A percentile compares a stretch with the other conserved stretches of the same genome.
phyloP scores from a whole-genome alignment of 1,140 invertebrate genomes.

The Procambarus virginalis region DNA sequence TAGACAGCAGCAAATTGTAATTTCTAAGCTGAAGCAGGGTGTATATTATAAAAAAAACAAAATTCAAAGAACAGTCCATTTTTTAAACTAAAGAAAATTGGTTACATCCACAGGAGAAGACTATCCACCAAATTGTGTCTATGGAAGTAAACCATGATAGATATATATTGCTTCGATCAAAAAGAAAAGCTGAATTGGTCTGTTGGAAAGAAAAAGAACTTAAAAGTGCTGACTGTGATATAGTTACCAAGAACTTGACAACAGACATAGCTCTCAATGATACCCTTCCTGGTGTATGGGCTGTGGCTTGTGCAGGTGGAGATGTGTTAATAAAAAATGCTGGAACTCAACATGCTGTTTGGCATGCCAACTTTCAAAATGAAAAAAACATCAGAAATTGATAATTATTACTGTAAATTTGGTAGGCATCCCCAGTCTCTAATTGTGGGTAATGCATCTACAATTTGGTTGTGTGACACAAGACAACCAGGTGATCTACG shows the following conservation, averaged over 20 bases:
- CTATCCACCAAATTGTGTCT: background rate
- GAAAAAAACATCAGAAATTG: background rate
- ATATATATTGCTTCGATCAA: background rate
- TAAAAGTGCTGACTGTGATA: background rate
- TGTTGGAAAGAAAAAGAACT: background rate
- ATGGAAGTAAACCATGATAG: constrained; percentile 1
- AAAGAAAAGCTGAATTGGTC: background rate
- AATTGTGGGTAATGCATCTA: constrained; percentile 2
- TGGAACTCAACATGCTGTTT: background rate
- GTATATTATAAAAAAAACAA: background rate
- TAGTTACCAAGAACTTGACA: background rate
- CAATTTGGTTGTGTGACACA: constrained; percentile 21
- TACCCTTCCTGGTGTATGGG: constrained; percentile 5
- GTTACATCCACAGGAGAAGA: background rate
- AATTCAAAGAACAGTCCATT: background rate
- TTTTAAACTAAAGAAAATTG: constrained; percentile 8
- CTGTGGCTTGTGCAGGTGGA: background rate
- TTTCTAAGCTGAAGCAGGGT: background rate
- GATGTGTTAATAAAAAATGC: background rate
- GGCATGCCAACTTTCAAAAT: background rate
- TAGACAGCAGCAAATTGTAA: background rate
- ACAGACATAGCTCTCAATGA: background rate
- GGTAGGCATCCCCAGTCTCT: constrained; percentile 7
- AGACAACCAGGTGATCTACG: background rate
- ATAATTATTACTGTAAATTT: constrained; percentile 13